A percentile compares a stretch with the other conserved stretches of the same genome.
Conservation (phyloP, 2,797 vertebrate genomes). For the Falco concolor region DNA sequence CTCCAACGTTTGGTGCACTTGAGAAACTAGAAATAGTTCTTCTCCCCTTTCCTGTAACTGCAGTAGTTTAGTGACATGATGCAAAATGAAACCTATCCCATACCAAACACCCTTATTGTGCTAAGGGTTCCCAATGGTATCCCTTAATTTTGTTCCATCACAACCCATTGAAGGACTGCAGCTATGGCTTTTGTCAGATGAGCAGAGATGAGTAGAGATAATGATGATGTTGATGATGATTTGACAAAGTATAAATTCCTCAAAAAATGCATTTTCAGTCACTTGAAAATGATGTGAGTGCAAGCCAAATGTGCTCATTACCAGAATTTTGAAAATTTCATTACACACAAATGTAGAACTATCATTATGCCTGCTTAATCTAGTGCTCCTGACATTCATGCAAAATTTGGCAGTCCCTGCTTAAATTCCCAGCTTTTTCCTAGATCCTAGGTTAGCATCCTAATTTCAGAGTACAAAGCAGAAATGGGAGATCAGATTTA, state of each 20-base stretch:
- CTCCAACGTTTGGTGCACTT: background rate
- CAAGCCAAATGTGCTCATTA: background rate
- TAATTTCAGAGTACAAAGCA: background rate
- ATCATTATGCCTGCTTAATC: background rate
- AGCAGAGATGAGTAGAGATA: background rate
- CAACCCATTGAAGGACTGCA: background rate
- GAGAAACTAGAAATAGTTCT: background rate
- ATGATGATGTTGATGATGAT: background rate
- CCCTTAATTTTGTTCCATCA: background rate
- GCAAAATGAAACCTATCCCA: background rate
- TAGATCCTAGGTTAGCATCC: background rate
- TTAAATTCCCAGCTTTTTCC: background rate
- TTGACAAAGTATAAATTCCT: background rate
- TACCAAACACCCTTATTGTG: background rate
- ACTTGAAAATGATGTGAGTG: background rate
- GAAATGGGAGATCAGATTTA: background rate
- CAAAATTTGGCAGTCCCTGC: background rate
- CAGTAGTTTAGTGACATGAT: background rate
- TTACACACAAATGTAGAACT: background rate
- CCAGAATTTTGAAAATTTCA: background rate
- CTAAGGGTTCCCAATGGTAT: background rate
- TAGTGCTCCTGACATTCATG: background rate
- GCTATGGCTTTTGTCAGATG: background rate
- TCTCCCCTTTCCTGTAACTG: background rate
- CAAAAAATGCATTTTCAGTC: background rate